Evolutionary conservation across 2,888 invertebrate species (phyloP), one percentile per base, ranked within the genome.

Genomic region (Incurvaria masculella): DNA sequence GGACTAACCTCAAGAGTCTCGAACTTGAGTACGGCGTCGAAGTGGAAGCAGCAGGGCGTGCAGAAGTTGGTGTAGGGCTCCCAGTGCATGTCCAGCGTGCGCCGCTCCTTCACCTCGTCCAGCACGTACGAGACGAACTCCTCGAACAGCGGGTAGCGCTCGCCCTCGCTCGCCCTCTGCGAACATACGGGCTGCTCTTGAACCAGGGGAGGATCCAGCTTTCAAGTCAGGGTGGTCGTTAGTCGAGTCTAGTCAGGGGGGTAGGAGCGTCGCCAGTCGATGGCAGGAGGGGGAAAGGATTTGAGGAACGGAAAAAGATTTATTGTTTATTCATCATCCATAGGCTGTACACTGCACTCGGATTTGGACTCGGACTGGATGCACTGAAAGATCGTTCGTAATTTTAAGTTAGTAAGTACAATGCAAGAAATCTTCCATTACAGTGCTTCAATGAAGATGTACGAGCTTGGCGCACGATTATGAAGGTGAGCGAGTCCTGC

Each of bases 381-480:
- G n/a, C n/a, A n/a, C n/a, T n/a, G n/a, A n/a, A n/a, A n/a, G n/a
- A n/a, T n/a, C n/a, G n/a, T n/a, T n/a, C n/a, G n/a, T n/a, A n/a
- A n/a, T n/a, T n/a, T n/a, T n/a, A n/a, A n/a, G 14, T 27, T 10
- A 10, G 14, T 27, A 27, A 10, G 14, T 27, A 27, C 14, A 27
- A 10, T n/a, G 16, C 16, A 16, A n/a, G 16, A n/a, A 14, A 38
- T 44, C 6, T 43, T 43, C 23, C 33, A 4, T 27, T 17, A 18
- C 20, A 21, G 18, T 21, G 42, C 42, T 10, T 42, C 17, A n/a
- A 20, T 8, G n/a, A n/a, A n/a, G n/a, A n/a, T n/a, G n/a, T n/a
- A n/a, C n/a, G n/a, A n/a, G n/a, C n/a, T n/a, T 92, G 91, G 55
- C 91, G 79, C 6, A 89, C 90, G 54, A 92, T 91, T 52, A 92